phyloP scores from a whole-genome alignment of 2,888 invertebrate genomes.

The Drosophila subquinaria region DNA sequence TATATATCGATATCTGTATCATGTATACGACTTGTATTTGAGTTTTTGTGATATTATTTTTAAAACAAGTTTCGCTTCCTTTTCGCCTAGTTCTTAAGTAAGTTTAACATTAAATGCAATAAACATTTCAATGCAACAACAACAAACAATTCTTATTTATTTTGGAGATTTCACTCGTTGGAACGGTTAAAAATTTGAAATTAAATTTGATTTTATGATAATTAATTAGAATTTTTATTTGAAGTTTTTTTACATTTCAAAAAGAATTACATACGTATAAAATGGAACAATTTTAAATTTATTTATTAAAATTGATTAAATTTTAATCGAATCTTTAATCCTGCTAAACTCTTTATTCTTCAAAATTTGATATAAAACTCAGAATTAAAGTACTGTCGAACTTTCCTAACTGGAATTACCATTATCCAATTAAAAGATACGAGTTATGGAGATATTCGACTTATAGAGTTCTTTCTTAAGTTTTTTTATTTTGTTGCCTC shows the following conservation, averaged over 20 bases:
- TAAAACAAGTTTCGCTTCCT: conserved; percentile 72
- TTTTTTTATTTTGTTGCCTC: too few species aligned
- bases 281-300: not conserved
- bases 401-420: too few species aligned
- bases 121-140: conserved; percentile 29
- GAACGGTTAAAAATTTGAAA: not conserved
- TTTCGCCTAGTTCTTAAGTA: conserved; percentile 46
- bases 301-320: too few species aligned
- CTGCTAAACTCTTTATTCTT: too few species aligned
- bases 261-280: too few species aligned
- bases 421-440: too few species aligned
- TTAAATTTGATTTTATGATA: not conserved
- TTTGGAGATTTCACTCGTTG: not conserved
- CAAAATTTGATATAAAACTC: too few species aligned
- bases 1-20: conserved; percentile 26
- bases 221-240: not conserved
- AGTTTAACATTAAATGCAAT: conserved; percentile 34
- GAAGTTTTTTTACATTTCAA: not conserved
- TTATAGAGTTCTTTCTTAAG: too few species aligned
- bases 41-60: conserved; percentile 80
- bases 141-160: not conserved
- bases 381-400: too few species aligned
- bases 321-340: too few species aligned
- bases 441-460: too few species aligned
- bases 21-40: conserved; percentile 77